Evolutionary conservation across 2,797 vertebrate genomes (phyloP).

Genomic region (Melanotaenia boesemani): DNA sequence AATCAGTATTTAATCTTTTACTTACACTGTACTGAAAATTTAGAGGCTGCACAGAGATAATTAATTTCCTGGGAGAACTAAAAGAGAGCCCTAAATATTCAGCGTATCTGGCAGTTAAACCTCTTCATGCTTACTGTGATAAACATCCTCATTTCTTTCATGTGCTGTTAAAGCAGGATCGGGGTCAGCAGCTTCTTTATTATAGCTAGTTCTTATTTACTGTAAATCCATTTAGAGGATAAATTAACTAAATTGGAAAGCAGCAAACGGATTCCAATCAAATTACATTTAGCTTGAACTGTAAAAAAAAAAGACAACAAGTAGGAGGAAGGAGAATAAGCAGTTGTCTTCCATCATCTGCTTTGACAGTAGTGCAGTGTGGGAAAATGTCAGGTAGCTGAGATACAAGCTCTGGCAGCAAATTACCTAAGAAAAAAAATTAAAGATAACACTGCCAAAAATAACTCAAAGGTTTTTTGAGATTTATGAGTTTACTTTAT

Average conservation of each 20-base stretch:
- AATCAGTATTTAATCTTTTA: conserved; percentile 11
- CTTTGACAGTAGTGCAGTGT: background rate
- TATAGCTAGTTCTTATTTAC: conserved; percentile 2
- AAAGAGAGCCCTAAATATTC: conserved; percentile 1
- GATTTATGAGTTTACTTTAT: background rate
- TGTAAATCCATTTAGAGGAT: background rate
- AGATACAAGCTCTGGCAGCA: conserved; percentile 17
- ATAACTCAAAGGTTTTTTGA: background rate
- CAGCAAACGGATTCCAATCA: conserved; percentile 11
- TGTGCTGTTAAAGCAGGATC: background rate
- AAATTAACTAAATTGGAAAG: background rate
- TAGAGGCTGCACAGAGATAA: background rate
- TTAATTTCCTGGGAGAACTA: background rate
- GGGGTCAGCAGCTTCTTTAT: conserved; percentile 3
- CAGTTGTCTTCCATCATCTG: conserved; percentile 5
- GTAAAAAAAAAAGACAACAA: background rate
- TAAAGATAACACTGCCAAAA: conserved; percentile 2
- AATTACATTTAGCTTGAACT: background rate
- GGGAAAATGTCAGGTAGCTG: conserved; percentile 25
- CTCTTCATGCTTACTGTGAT: background rate
- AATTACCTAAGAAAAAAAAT: conserved; percentile 11
- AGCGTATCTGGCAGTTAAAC: conserved; percentile 2
- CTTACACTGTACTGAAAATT: background rate
- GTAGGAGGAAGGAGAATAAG: background rate
- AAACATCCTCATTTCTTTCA: background rate